Conservation (phyloP, 2,113 vertebrate genomes). For the Plotosus lineatus region DNA sequence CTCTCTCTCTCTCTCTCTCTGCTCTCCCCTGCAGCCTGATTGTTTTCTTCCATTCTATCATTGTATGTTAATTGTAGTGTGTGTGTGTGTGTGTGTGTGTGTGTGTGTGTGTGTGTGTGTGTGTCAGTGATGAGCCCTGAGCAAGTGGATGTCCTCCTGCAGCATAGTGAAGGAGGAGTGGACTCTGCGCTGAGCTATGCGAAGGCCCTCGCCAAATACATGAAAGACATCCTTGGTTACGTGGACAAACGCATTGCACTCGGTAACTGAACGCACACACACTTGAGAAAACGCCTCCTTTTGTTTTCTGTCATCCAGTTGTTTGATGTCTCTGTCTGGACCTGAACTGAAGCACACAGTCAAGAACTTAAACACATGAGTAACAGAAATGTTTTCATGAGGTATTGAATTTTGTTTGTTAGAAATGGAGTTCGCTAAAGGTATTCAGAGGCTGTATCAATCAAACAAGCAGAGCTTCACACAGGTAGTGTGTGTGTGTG, state of each 20-base stretch:
- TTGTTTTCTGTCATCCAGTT: background rate
- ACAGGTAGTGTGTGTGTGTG: conserved; percentile 68
- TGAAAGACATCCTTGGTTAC: conserved; percentile 89
- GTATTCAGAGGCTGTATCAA: conserved; percentile 85
- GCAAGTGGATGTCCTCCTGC: conserved; percentile 86
- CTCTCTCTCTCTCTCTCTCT: background rate
- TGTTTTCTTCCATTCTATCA: background rate
- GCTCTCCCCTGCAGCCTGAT: background rate
- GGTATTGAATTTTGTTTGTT: conserved; percentile 30
- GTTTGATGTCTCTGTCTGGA: background rate
- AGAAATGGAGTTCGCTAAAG: conserved; percentile 92
- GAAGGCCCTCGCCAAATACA: conserved; percentile 91
- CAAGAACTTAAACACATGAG: background rate
- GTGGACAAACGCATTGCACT: conserved; percentile 84
- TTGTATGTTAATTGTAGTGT: background rate
- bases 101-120: conserved; percentile 40
- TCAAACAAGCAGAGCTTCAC: conserved; percentile 83
- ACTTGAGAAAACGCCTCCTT: background rate
- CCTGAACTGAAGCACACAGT: background rate
- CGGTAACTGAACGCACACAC: conserved; percentile 71
- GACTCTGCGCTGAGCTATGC: conserved; percentile 84
- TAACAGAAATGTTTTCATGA: background rate
- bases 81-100: conserved; percentile 1
- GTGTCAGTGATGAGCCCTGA: conserved; percentile 65
- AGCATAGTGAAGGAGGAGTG: conserved; percentile 90